These are phyloP conservation scores for Philonicus albiceps DNA, from an alignment of 2,888 invertebrate genomes.

Conservation along the genomic window DNA sequence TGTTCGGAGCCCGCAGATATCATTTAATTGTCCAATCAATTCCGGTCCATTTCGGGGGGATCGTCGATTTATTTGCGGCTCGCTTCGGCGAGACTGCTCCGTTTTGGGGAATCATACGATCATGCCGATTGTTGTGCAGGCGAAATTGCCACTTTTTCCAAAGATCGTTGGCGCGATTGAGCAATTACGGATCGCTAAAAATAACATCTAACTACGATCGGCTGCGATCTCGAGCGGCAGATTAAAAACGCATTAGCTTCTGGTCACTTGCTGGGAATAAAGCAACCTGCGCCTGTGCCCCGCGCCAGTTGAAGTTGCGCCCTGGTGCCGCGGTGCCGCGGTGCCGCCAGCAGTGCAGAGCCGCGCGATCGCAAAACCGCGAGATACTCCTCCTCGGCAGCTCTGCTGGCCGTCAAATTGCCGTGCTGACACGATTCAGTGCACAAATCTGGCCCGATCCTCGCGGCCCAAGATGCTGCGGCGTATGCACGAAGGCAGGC, in stretches of 20 bases:
- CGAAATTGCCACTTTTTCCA: not conserved
- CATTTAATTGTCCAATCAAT: constrained; percentile 36
- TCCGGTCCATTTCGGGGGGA: not conserved
- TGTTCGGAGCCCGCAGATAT: constrained; percentile 4
- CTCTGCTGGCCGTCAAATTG: not conserved
- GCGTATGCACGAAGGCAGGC: not conserved
- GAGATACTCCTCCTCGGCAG: not conserved
- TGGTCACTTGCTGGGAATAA: not conserved
- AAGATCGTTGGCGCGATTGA: not conserved
- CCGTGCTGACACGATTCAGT: not conserved
- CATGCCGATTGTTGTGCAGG: not conserved
- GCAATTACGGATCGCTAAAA: constrained; percentile 6
- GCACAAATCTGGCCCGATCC: constrained; percentile 12
- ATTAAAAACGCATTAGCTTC: constrained; percentile 35
- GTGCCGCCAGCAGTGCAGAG: not conserved
- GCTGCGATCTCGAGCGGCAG: not conserved
- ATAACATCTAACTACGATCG: not conserved
- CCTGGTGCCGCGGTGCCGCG: not conserved
- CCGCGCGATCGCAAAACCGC: not conserved
- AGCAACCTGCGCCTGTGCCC: not conserved
- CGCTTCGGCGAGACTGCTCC: not conserved
- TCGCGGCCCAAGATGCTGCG: not conserved
- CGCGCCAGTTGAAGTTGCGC: not conserved
- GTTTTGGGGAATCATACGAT: not conserved
- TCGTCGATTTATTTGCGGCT: constrained; percentile 2